Evolutionary conservation across 1,140 invertebrate genomes (phyloP), one percentile per base, ranked within the genome.

Genomic region (Drosophila nikananu): DNA sequence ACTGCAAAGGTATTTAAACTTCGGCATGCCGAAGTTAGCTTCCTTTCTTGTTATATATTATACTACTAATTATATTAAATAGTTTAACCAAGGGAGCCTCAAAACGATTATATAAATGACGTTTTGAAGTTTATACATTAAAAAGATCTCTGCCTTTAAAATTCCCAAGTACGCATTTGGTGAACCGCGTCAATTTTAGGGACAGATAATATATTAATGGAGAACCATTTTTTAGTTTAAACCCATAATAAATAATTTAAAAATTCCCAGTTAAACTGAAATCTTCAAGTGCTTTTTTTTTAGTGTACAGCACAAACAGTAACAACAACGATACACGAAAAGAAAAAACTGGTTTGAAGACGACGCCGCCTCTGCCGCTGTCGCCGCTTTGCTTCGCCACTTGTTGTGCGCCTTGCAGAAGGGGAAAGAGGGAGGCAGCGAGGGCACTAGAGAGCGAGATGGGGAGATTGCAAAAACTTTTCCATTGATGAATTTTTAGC

Each of bases 401-500:
- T 83, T 77, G 67, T 58, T 66, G 63, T 77, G 57, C 42, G 62
- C 52, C 68, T 67, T 37, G 15, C 44, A 42, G 52, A 32, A 21
- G 49, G 41, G 19, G 19, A 68, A 60, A 49, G 73, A 46, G 41
- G 41, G 66, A 44, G 49, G 35, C 35, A 19, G 61, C 67, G 71
- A 67, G 30, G 46, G 42, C 37, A 37, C 41, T 12, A 44, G 15
- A 46, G 48, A 89, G 60, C 30, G 81, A 84, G 84, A 84, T 35
- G 48, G 77, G 30, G 30, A 63, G 49, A 81, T 89, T 84, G 84
- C 84, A 90, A 72, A 78, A 89, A 89, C 86, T 89, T 89, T 89
- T 89, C 84, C 84, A 89, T 89, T 89, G 84, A 89, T 89, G 81
- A 89, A 84, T 90, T 84, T 90, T 35, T 21, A 59, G 67, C 32